Base-by-base conservation (phyloP, 2,888 invertebrate species). In the Globia sparganii region DNA sequence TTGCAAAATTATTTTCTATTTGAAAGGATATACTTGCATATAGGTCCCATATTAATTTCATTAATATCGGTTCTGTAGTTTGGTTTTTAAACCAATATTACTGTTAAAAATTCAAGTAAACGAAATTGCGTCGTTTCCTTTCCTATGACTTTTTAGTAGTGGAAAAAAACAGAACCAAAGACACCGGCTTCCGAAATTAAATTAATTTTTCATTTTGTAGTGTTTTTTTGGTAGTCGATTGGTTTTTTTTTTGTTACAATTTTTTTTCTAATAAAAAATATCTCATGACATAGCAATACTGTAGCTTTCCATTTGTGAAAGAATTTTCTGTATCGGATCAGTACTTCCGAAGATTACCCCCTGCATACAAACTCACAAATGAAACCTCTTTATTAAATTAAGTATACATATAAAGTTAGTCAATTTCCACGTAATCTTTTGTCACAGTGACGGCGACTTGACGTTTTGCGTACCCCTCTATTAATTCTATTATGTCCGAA, bases 401-500 rank as follows among this genome's bases (percentile, higher is more conserved):
- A 21, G 59, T 21, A 58, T n/a, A 25, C 4, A 61, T 34, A 25
- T 58, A 46, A 40, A 40, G 58, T 61, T 49, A 81, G 58, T 81
- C 64, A 37, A 25, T 59, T 75, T n/a, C 28, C 2, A 49, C 43
- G 66, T 37, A 65, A 25, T 72, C 64, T 62, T 68, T 71, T 64
- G 56, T 75, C 40, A 62, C 62, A n/a, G 28, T 77, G 69, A 84
- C 34, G 56, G 25, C 40, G 46, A 68, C 62, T 70, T 67, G 75
- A 76, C 74, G 28, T 66, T 82, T 69, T 31, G 5, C 15, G 11
- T 25, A 61, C 66, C 31, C 66, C 61, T 72, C n/a, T n/a, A n/a
- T n/a, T 77, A 43, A 73, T 78, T 81, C 58, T 64, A 75, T 69
- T 72, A 79, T 59, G 72, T 53, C 65, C 69, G 21, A 72, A 70